Evolutionary conservation across 1,140 invertebrate genomes (phyloP), one percentile per base, ranked within the genome.

Genomic region (Chionoecetes opilio): DNA sequence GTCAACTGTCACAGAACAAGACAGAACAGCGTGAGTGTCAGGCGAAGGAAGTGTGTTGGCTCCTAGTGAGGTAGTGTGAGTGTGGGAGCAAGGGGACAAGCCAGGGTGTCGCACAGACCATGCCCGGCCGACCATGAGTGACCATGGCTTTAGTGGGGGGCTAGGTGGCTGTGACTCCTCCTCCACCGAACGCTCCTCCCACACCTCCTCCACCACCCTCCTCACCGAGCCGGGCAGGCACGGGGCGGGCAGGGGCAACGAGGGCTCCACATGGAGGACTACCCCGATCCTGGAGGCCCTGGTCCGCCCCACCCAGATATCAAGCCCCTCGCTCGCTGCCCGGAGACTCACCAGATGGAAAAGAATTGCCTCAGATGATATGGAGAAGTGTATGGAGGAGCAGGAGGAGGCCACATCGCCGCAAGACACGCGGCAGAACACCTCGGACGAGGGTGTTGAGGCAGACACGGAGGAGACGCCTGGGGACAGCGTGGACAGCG

Each of bases 271-370:
- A 9, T 94, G 88, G 88, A 82, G 93, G 32, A 94, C 93, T 35
- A 94, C 93, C 38, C 93, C 93, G n/a, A 91, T 94, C 32, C 53
- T 94, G 75, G 93, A 94, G 35, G 89, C 89, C 53, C 88, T 94
- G 82, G 82, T 89, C 29, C 88, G 93, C 21, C 93, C 93, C 14
- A 86, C 89, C 31, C 93, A 94, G 38, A 26, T 94, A n/a, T 14
- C 38, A 37, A 91, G 88, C 82, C 89, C 93, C 29, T 46, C 88
- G 8, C 93, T 94, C 32, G 93, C 93, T 38, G 89, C 93, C 38
- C 93, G 93, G n/a, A 91, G 93, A 84, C 93, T 94, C 82, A 94
- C 89, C 75, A 75, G 93, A 14, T 94, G 93, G 93, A 94, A 94
- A 32, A 38, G 93, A 29, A 94, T 94, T 46, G 88, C 88, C 31